Conservation (phyloP, 2,113 vertebrate species). For the Bubo blakistoni region DNA sequence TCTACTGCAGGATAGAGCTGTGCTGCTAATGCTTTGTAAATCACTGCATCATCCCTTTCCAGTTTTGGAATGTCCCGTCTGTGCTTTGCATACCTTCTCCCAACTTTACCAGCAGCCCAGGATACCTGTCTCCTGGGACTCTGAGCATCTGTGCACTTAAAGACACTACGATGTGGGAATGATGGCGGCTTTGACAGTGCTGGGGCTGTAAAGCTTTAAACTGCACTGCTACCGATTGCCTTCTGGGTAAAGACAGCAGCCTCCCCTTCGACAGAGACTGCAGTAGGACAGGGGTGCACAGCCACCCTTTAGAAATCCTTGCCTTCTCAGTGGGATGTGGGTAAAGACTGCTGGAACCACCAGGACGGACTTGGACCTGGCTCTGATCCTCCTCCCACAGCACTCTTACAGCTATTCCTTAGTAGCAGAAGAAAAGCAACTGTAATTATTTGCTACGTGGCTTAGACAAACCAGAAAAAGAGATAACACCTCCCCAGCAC, state of each 20-base stretch:
- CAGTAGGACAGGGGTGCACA: neutral
- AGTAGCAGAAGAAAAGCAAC: neutral
- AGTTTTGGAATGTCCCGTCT: neutral
- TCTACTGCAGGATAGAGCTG: neutral
- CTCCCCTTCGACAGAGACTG: neutral
- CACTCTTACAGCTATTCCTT: neutral
- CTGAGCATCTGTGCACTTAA: neutral
- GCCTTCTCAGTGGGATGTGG: neutral
- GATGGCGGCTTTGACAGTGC: neutral
- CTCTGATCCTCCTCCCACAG: neutral
- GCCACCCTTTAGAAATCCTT: neutral
- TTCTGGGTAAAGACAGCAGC: neutral
- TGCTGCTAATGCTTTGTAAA: constrained; percentile 21
- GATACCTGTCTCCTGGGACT: neutral
- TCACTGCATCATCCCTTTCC: neutral
- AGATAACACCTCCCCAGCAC: neutral
- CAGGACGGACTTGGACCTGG: neutral
- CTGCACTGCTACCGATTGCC: accelerated
- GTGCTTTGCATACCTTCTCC: neutral
- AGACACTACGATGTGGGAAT: neutral
- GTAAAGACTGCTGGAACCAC: neutral
- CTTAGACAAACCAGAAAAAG: neutral
- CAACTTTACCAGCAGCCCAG: neutral
- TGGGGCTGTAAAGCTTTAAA: neutral
- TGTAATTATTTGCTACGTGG: neutral